Evolutionary conservation across 2,888 invertebrate genomes (phyloP), one percentile per base, ranked within the genome.

Genomic region (Acheta domesticus): DNA sequence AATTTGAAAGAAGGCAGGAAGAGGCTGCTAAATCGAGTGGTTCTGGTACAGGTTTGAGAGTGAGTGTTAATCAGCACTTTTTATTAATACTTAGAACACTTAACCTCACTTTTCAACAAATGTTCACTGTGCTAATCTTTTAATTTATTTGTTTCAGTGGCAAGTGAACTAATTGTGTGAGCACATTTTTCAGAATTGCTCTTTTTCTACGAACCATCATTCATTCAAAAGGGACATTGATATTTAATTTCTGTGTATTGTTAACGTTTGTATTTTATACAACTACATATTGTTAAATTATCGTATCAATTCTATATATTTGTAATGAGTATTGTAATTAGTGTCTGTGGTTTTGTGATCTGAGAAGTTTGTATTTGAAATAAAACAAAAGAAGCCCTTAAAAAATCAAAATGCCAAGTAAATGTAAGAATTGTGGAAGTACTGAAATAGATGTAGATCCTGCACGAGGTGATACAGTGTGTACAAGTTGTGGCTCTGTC

Each of bases 401-500:
- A 48, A 62, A 75, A n/a, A 21, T 76, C 11, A 79, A 20, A 5
- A 82, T 81, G 81, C 82, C 83, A 83, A 90, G 91, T 8, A 95
- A 95, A 86, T 96, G 96, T 87, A 93, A 93, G 86, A 93, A 93
- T 84, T 96, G 96, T 86, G 95, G 95, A 19, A 94, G 95, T 74
- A 93, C 95, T 11, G 96, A 97, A 82, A 96, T 99, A 81, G 98
- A 99, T 88, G 95, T 94, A 81, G 99, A 99, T 87, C 94, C 96
- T 81, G 93, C 95, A 36, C 91, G 98, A 84, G 99, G 98, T 62
- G 97, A 98, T 90, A 94, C 95, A 14, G 97, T 98, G 1, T 99
- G 99, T 87, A 98, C 96, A 48, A 93, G 93, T 85, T 99, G 99
- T 88, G 99, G 99, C 48, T 93, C 95, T 12, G 99, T 99, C 2